Evolutionary conservation across 2,113 vertebrate species (phyloP), one percentile per base, ranked within the genome.

Genomic region (Clarias magur): DNA sequence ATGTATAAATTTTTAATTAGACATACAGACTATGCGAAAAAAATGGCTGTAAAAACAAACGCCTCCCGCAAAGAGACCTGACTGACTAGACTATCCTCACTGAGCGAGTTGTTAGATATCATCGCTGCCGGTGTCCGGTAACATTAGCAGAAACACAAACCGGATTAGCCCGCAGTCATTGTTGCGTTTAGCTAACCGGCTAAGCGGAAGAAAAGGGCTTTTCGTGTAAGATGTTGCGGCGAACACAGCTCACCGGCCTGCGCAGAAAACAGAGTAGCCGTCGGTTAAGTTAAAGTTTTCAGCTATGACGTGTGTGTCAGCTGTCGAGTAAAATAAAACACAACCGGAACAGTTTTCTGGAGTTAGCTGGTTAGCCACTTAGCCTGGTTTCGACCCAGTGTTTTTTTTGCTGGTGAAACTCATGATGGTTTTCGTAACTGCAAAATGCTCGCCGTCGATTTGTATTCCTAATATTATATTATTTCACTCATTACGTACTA

Each of bases 41-140:
- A 30, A 70, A 30, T 4, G 23, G 13, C 7, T 38, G 57, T 81
- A 42, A 30, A 70, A 21, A 59, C n/a, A 34, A 27, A 65, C 21
- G 21, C n/a, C 16, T 15, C 25, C 25, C 3, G 19, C 19, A 27
- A 8, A n/a, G 27, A 23, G 84, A 56, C 12, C 5, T 6, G 53
- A 56, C 23, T 17, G 25, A n/a, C 11, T 0, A 27, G 56, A 57
- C 3, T 34, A 25, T 57, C 15, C 38, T 72, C 27, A 16, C 53
- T 4, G 1, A 76, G 56, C 63, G 63, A 7, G 15, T 27, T 48
- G 62, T 54, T 30, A 12, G 13, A 67, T 27, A 67, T 67, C 63
- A 57, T 56, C 78, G n/a, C 25, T 65, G 60, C 56, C 59, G 86
- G 68, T 87, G 68, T 82, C 70, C 59, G 48, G 34, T 87, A 86